Evolutionary conservation across 2,888 invertebrate species (phyloP), one percentile per base, ranked within the genome.

Genomic region (Hedya salicella): DNA sequence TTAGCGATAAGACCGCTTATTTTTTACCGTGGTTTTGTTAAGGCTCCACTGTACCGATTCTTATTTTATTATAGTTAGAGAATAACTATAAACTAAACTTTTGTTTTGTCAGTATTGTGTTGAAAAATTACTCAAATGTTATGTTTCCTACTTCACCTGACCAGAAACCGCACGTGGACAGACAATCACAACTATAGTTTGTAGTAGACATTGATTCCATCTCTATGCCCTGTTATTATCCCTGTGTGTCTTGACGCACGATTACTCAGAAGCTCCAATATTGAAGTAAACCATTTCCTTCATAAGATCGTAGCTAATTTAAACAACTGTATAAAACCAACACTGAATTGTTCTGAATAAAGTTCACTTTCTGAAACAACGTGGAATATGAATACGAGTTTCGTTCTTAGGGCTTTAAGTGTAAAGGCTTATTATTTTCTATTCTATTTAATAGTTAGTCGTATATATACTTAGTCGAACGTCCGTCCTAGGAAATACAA

Each of bases 211-310:
- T 87, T 81, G 87, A 80, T 85, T 85, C 81, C 77, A 75, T 84
- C 25, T 78, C 77, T 74, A 71, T 75, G 79, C 81, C 81, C 86
- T 89, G 83, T 90, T 81, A 90, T 91, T 91, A 90, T 78, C 71
- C 73, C 68, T 79, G 86, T 86, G 87, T 87, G 86, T 87, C 85
- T 85, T 90, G 91, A 90, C 88, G 88, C 74, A 74, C 73, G 78
- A 83, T 87, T 75, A 76, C 70, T 68, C 61, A 70, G 70, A 67
- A 70, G 70, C 69, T 57, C 44, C 59, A 52, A 69, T 56, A 71
- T 73, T 73, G 77, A 62, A 74, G 9, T 8, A 30, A 32, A 59
- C 1, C 3, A 25, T 57, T 40, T 1, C 14, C 11, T 46, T 25
- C 21, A 9, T 42, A 40, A 14, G n/a, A 8, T 36, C 9, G 36